Conservation (phyloP, 2,888 invertebrate genomes). For the Platycnemis pennipes region DNA sequence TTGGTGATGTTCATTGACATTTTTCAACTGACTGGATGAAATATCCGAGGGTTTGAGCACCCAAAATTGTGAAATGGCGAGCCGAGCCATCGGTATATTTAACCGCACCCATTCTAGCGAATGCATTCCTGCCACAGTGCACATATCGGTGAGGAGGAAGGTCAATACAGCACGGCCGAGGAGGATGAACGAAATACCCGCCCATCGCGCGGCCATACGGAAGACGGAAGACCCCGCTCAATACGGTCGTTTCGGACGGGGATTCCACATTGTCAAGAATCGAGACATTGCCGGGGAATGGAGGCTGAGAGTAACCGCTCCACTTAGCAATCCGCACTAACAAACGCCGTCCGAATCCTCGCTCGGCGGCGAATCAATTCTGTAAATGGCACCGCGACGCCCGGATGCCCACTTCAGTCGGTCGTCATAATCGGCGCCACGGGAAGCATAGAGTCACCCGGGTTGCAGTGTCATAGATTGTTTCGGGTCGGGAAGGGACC, state of each 20-base stretch:
- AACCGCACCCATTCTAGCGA: not conserved
- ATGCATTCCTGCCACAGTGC: not conserved
- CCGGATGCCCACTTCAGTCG: slow-evolving; percentile 54
- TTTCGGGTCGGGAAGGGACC: not conserved
- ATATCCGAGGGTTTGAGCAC: not conserved
- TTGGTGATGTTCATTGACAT: not conserved
- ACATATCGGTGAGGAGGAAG: not conserved
- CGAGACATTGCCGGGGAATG: not conserved
- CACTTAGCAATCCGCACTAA: slow-evolving; percentile 58
- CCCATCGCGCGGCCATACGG: not conserved
- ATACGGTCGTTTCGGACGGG: not conserved
- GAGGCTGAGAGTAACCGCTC: slow-evolving; percentile 38
- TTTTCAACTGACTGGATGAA: not conserved
- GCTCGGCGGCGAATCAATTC: slow-evolving; percentile 56
- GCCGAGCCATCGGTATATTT: not conserved
- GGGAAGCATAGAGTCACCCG: slow-evolving; percentile 57
- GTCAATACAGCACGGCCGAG: not conserved
- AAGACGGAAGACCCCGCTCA: not conserved
- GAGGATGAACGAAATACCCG: not conserved
- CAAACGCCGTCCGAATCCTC: slow-evolving; percentile 51
- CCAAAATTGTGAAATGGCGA: not conserved
- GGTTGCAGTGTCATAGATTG: slow-evolving; percentile 58
- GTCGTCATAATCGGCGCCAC: slow-evolving; percentile 63
- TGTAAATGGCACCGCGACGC: slow-evolving; percentile 52
- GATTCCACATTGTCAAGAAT: not conserved